These are phyloP conservation scores for Terebella lapidaria DNA, from an alignment of 2,888 invertebrate species.

Conservation along the genomic window DNA sequence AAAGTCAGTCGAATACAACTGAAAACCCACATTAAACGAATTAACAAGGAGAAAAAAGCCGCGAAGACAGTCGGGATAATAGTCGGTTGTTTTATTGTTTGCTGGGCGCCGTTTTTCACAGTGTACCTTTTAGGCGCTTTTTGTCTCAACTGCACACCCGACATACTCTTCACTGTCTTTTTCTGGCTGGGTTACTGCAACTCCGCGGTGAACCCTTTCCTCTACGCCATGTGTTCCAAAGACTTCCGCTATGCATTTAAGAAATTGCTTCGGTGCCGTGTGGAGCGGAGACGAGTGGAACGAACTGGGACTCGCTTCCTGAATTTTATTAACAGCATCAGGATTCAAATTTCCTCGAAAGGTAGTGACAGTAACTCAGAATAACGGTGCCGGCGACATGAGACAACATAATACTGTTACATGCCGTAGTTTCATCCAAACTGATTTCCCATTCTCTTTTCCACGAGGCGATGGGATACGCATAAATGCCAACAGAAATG, in stretches of 20 bases:
- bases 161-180: constrained; percentile 76
- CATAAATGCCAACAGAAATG: too few relatives aligned
- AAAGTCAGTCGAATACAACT: constrained; percentile 1
- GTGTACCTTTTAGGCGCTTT: constrained; percentile 84
- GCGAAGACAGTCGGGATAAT: constrained; percentile 95
- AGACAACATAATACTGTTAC: too few relatives aligned
- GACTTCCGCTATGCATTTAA: constrained; percentile 94
- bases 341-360: constrained; percentile 18
- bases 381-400: too few relatives aligned
- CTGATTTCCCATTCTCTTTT: too few relatives aligned
- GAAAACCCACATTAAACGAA: background rate
- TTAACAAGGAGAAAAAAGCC: constrained; percentile 75
- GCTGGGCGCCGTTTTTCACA: constrained; percentile 96
- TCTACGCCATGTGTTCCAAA: constrained; percentile 89
- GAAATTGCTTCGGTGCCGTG: constrained; percentile 73
- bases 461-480: too few relatives aligned
- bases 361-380: constrained; percentile 15
- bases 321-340: constrained; percentile 17
- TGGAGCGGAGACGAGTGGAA: constrained; percentile 55
- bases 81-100: constrained; percentile 92
- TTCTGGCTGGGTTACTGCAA: constrained; percentile 98
- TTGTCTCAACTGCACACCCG: constrained; percentile 71
- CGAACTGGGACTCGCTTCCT: constrained; percentile 7
- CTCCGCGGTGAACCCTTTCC: constrained; percentile 90
- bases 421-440: too few relatives aligned